Percentiles rank a stretch among this genome's conserved stretches.
Evolutionary conservation across 2,113 vertebrate species (phyloP).

Genomic region (Setophaga coronata): DNA sequence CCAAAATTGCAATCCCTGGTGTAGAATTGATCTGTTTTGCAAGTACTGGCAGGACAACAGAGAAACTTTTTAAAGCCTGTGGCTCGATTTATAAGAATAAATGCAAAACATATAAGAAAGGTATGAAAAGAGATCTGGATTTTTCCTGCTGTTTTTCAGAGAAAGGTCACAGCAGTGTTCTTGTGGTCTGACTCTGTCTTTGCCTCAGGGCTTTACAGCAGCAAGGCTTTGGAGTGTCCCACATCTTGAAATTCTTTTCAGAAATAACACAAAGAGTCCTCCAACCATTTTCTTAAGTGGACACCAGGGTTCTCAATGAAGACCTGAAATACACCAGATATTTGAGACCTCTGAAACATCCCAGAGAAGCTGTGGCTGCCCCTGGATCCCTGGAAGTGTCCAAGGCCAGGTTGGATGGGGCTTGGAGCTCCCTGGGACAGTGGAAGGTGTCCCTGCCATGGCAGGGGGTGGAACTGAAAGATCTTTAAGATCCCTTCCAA

Average conservation of each 20-base stretch:
- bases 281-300: background rate
- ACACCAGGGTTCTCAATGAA: background rate
- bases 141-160: background rate
- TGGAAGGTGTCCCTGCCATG: background rate
- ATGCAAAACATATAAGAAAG: background rate
- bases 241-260: background rate
- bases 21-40: background rate
- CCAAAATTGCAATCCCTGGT: background rate
- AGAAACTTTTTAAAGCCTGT: background rate
- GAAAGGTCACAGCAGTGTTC: background rate
- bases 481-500: background rate
- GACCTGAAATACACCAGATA: background rate
- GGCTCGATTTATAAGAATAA: background rate
- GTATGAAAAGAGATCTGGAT: background rate
- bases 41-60: background rate
- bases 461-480: rapidly evolving
- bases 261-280: background rate
- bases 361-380: background rate
- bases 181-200: background rate
- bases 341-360: background rate
- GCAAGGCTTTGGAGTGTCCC: background rate
- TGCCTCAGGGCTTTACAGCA: background rate
- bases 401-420: rapidly evolving
- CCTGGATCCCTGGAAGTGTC: background rate
- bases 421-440: rapidly evolving